Percentiles rank a stretch among this genome's conserved stretches.
These are phyloP conservation scores for Parnassius glacialis DNA, from an alignment of 2,888 invertebrate species.

Conservation along the genomic window DNA sequence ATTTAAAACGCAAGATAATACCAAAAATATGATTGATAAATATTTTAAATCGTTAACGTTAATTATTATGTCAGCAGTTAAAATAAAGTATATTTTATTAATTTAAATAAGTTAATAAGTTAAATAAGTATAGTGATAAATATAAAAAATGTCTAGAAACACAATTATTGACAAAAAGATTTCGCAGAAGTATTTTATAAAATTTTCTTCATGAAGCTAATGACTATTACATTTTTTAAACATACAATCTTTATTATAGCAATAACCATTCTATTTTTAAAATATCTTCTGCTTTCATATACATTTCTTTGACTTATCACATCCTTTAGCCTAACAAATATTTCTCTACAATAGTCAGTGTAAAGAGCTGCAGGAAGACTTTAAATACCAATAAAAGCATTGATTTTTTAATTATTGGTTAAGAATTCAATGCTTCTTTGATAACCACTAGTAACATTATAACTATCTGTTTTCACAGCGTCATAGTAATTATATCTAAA, in stretches of 20 bases:
- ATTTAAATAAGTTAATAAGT: no score
- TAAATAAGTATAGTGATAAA: neutral
- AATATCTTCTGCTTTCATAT: slow-evolving; percentile 40
- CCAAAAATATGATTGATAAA: no score
- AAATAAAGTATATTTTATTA: neutral
- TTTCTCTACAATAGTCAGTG: slow-evolving; percentile 76
- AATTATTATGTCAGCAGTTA: no score
- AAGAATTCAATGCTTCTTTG: slow-evolving; percentile 21
- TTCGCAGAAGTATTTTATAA: slow-evolving; percentile 16
- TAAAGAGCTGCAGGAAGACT: slow-evolving; percentile 81
- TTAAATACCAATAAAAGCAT: slow-evolving; percentile 59
- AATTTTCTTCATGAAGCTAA: slow-evolving; percentile 9
- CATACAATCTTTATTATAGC: slow-evolving; percentile 12
- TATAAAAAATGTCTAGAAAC: neutral
- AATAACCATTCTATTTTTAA: slow-evolving; percentile 38
- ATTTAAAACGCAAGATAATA: no score
- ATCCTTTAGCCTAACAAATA: slow-evolving; percentile 74
- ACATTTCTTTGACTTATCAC: slow-evolving; percentile 70
- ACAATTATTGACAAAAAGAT: slow-evolving; percentile 18
- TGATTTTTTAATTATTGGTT: slow-evolving; percentile 28
- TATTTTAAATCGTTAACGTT: no score
- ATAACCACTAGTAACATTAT: slow-evolving; percentile 36
- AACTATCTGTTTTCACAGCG: slow-evolving; percentile 65
- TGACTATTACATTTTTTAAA: slow-evolving; percentile 14
- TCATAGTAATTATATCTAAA: slow-evolving; percentile 68